Percentiles rank a stretch among this genome's conserved stretches.
These are phyloP conservation scores for Apamea monoglypha DNA, from an alignment of 2,888 invertebrate genomes.

Conservation along the genomic window DNA sequence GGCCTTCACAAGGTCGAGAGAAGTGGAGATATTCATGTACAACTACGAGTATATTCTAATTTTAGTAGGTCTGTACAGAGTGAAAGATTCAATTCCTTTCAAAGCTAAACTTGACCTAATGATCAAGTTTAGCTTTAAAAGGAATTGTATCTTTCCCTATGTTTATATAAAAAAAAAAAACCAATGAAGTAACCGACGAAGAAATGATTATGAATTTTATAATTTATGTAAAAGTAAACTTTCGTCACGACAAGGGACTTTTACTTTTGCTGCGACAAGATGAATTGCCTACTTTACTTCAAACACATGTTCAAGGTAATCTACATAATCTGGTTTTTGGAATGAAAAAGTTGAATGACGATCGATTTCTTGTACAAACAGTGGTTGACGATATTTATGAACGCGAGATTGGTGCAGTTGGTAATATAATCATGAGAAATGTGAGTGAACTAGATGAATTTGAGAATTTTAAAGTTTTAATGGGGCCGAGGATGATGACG, in stretches of 20 bases:
- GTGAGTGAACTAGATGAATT: not conserved
- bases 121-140: not conserved
- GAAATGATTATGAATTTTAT: not conserved
- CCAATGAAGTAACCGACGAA: not conserved
- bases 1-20: too few relatives aligned
- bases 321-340: conserved; percentile 37
- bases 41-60: not conserved
- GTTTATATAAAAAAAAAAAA: not conserved
- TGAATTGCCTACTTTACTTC: conserved; percentile 43
- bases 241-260: conserved; percentile 54
- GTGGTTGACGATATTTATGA: not conserved
- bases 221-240: conserved; percentile 33
- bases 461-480: too few relatives aligned
- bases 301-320: conserved; percentile 35
- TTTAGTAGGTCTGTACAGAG: not conserved
- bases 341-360: conserved; percentile 17
- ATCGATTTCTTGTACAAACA: conserved; percentile 23
- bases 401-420: not conserved
- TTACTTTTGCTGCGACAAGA: conserved; percentile 59
- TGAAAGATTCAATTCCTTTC: too few relatives aligned
- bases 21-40: too few relatives aligned
- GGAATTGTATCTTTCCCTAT: not conserved
- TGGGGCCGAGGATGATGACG: too few relatives aligned
- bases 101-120: too few relatives aligned
- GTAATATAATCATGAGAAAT: not conserved